Percentiles rank a stretch among this genome's conserved stretches.
These are phyloP conservation scores for Drosophila oshimai DNA, from an alignment of 1,140 invertebrate genomes.

Conservation along the genomic window DNA sequence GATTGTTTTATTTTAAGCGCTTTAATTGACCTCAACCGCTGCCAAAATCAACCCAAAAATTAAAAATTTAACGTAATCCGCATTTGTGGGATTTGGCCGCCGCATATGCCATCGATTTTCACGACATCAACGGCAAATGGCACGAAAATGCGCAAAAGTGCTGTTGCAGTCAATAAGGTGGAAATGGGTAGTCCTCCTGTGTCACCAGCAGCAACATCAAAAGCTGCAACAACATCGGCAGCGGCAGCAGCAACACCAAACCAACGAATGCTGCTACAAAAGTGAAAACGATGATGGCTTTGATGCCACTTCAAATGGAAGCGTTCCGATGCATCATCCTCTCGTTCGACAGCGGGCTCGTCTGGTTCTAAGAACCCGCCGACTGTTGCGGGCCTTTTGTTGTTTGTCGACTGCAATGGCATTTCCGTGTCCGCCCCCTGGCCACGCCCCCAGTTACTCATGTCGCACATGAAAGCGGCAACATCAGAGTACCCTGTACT, in stretches of 20 bases:
- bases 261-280: conserved; percentile 10
- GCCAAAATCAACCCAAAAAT: conserved; percentile 9
- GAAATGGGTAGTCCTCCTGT: conserved; percentile 13
- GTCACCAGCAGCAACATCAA: conserved; percentile 10
- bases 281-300: conserved; percentile 44
- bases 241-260: neutral
- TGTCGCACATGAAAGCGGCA: conserved; percentile 20
- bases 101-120: conserved; percentile 45
- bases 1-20: conserved; percentile 12
- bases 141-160: conserved; percentile 35
- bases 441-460: conserved; percentile 24
- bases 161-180: conserved; percentile 31
- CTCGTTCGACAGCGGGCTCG: neutral
- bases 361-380: conserved; percentile 18
- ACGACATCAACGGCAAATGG: conserved; percentile 35
- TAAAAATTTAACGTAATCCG: conserved; percentile 27
- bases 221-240: neutral
- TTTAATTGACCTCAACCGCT: conserved; percentile 4
- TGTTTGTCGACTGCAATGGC: conserved; percentile 32
- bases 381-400: conserved; percentile 22
- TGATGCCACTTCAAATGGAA: conserved; percentile 67
- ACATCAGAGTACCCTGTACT: conserved; percentile 7
- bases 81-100: neutral
- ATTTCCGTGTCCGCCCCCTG: conserved; percentile 19
- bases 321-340: conserved; percentile 46